These are phyloP conservation scores for Cyanoliseus patagonus DNA, from an alignment of 2,113 vertebrate species.

Conservation along the genomic window DNA sequence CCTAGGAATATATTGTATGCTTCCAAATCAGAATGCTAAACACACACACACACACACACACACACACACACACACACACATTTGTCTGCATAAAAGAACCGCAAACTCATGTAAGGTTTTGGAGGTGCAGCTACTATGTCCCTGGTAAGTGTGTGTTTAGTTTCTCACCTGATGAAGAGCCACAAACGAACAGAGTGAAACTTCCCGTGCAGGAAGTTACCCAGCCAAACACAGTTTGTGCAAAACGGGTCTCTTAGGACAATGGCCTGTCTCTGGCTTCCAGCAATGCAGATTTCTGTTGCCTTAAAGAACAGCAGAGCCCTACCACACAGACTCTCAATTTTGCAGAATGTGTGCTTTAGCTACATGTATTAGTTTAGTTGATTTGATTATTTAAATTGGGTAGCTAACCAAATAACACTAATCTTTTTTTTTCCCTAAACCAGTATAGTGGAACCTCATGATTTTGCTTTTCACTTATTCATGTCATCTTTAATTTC, in stretches of 20 bases:
- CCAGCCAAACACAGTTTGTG: background rate
- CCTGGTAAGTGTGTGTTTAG: background rate
- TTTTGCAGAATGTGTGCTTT: background rate
- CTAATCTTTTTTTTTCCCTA: background rate
- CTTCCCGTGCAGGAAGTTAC: background rate
- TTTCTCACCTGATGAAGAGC: background rate
- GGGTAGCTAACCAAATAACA: conserved; percentile 50
- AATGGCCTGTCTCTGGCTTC: conserved; percentile 6
- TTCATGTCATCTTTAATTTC: background rate
- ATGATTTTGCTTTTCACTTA: background rate
- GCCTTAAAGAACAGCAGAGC: background rate
- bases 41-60: background rate
- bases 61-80: background rate
- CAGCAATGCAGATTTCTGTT: background rate
- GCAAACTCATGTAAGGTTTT: background rate
- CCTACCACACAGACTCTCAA: background rate
- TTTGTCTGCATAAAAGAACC: background rate
- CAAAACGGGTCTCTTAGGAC: background rate
- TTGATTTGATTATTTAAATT: conserved; percentile 49
- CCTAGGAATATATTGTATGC: background rate
- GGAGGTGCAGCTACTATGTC: background rate
- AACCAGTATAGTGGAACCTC: conserved; percentile 20
- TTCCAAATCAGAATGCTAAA: background rate
- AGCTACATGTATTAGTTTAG: conserved; percentile 40
- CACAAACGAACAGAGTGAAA: background rate